Conservation (phyloP, 92 coral and sea anemone species). For the Parazoanthus darwini region DNA sequence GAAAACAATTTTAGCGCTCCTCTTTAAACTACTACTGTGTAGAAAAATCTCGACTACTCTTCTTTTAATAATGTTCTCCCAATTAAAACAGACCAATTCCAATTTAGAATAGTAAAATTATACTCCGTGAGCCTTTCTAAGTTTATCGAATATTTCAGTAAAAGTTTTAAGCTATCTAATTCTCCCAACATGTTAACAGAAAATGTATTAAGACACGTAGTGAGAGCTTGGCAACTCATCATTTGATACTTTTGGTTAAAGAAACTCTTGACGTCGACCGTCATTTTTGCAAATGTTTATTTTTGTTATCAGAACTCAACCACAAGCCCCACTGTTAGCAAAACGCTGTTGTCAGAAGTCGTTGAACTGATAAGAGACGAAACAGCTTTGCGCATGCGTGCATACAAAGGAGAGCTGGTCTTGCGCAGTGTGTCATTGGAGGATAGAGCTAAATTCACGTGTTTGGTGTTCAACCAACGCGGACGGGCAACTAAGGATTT, state of each 20-base stretch:
- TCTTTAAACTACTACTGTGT: too few species aligned
- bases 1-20: too few species aligned
- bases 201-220: neutral
- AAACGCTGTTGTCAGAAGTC: neutral
- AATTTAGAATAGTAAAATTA: too few species aligned
- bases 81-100: too few species aligned
- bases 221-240: neutral
- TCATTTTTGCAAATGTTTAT: neutral
- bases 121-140: too few species aligned
- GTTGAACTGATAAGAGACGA: neutral
- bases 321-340: neutral
- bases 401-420: conserved; percentile 20
- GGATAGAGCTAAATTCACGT: conserved; percentile 18
- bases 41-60: too few species aligned
- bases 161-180: too few species aligned
- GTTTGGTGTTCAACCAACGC: conserved; percentile 33
- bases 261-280: too few species aligned
- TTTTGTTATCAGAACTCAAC: conserved; percentile 14
- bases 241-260: neutral
- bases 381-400: conserved; percentile 32
- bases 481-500: conserved; percentile 31
- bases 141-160: too few species aligned
- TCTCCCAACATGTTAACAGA: too few species aligned
- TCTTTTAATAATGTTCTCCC: too few species aligned
- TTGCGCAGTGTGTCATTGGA: neutral